A percentile compares a stretch with the other conserved stretches of the same genome.
These are phyloP conservation scores for Troglohyphantes excavatus DNA, from an alignment of 2,888 invertebrate species.

Conservation along the genomic window DNA sequence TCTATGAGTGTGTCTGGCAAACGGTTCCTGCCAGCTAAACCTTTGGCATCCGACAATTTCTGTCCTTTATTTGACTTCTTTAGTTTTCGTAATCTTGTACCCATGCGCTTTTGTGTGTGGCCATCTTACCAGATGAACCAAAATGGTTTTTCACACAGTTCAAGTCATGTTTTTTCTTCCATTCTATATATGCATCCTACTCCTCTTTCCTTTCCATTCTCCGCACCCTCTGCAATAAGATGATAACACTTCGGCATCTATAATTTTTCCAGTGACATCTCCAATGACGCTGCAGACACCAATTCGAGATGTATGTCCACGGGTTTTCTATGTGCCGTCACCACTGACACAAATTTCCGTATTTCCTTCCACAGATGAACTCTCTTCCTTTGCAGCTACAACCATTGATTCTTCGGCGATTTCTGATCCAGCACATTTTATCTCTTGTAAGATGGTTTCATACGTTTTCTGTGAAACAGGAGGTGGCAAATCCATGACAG, in stretches of 20 bases:
- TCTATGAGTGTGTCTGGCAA: too few relatives aligned
- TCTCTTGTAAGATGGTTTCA: neutral
- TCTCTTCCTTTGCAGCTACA: neutral
- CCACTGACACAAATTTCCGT: slow-evolving; percentile 25
- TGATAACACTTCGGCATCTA: slow-evolving; percentile 32
- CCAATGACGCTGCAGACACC: slow-evolving; percentile 34
- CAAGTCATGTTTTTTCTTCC: neutral
- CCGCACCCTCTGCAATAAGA: slow-evolving; percentile 31
- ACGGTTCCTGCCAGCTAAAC: too few relatives aligned
- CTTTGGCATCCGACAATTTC: too few relatives aligned
- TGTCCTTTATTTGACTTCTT: neutral
- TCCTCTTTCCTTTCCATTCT: neutral
- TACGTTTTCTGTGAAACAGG: neutral
- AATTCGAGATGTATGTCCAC: slow-evolving; percentile 40
- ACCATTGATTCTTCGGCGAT: neutral
- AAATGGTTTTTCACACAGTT: neutral
- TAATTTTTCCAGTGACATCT: slow-evolving; percentile 19
- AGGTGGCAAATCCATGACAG: neutral
- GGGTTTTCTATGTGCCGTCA: slow-evolving; percentile 49
- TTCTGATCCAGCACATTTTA: neutral
- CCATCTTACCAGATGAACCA: slow-evolving; percentile 37
- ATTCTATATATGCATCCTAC: neutral
- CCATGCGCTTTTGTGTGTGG: neutral
- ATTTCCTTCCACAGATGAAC: too few relatives aligned
- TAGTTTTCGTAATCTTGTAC: neutral